Base-by-base conservation (phyloP, 2,113 vertebrate genomes). In the Larimichthys polyactis region DNA sequence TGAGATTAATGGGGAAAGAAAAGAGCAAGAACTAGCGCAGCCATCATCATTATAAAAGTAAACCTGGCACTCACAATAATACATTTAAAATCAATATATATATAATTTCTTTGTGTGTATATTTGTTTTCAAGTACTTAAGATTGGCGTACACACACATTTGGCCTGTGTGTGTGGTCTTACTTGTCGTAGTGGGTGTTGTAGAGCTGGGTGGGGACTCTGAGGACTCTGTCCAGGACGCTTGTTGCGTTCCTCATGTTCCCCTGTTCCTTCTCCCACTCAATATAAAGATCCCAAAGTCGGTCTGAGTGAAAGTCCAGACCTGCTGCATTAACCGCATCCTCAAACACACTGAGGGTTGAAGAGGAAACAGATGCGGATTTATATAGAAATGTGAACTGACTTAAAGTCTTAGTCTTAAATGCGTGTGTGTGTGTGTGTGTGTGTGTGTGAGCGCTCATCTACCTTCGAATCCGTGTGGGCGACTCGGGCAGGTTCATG, bases 241-340 rank as follows among this genome's bases (percentile, higher is more conserved):
- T 89, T 0, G 94, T 88, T 24, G 96, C 93, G 0, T 93, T 94
- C 40, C 63, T 94, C 36, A 95, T 89, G 68, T 96, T 93, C 0
- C 94, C 95, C 55, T 96, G 96, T 74, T 96, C 94, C 52, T 94
- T 95, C 88, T 97, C 96, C 96, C 96, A 97, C 44, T 96, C 95
- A 2, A 95, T 86, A 4, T 96, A 97, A 5, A 96, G 90, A 69
- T 96, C 96, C 97, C 97, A 97, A 4, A 97, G 94, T 0, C 96
- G 93, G 81, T 97, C 96, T 0, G 97, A 97, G 59, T 96, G 95
- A 91, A 96, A 97, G 74, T 97, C 96, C 86, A 96, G 87, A 11
- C 97, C 97, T 0, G 96, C 95, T 0, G 95, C 93, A 0, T 36
- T 78, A 22, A 97, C 78, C 0, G 96, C 95, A 0, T 96, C 91